phyloP scores from a whole-genome alignment of 2,797 vertebrate species.

The Gymnopithys bicolor region DNA sequence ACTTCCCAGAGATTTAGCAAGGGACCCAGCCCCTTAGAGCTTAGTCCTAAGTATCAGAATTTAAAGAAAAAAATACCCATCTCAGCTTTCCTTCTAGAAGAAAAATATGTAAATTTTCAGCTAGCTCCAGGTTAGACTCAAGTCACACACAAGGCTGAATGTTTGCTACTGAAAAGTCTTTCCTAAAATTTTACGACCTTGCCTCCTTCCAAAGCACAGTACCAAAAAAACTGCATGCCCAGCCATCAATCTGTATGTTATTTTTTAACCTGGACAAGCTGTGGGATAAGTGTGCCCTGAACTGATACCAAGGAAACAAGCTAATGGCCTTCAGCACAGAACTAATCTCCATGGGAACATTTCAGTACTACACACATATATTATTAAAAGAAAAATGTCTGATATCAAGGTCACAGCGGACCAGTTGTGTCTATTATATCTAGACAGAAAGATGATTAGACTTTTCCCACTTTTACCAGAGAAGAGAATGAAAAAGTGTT shows the following conservation, averaged over 20 bases:
- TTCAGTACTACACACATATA: conserved; percentile 10
- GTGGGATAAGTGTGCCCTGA: not conserved
- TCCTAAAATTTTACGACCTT: not conserved
- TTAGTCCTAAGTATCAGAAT: not conserved
- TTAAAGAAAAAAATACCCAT: not conserved
- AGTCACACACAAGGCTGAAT: not conserved
- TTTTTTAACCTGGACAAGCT: not conserved
- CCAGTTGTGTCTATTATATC: conserved; percentile 28
- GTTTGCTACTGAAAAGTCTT: not conserved
- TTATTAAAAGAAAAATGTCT: conserved; percentile 51
- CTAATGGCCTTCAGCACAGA: conserved; percentile 48
- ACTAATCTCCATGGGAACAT: conserved; percentile 58
- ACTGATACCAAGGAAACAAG: conserved; percentile 56
- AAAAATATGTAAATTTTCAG: not conserved
- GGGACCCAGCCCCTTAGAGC: not conserved
- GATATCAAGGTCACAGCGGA: conserved; percentile 34
- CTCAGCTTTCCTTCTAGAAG: not conserved
- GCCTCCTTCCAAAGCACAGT: not conserved
- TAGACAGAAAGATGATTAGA: conserved; percentile 20
- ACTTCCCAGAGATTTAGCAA: not conserved
- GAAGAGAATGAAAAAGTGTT: conserved; percentile 1
- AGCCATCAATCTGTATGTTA: not conserved
- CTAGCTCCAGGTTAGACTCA: not conserved
- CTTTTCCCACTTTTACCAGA: not conserved
- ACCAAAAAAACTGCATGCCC: not conserved